These are phyloP conservation scores for Mastigias papua DNA, from an alignment of 30 jellyfish, hydroid and myxozoan species.

Conservation along the genomic window DNA sequence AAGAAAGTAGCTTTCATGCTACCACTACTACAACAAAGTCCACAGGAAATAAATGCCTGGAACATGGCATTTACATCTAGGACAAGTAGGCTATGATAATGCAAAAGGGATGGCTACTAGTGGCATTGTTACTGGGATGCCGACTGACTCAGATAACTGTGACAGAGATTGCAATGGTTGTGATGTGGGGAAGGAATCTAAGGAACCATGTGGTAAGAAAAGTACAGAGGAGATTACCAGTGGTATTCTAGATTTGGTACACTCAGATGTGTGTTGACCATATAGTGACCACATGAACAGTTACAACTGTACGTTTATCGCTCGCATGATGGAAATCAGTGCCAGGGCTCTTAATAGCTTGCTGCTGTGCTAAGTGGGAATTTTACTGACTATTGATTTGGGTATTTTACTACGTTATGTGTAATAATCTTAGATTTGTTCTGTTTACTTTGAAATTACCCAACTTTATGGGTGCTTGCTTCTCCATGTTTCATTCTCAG, in stretches of 20 bases:
- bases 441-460: too few species aligned
- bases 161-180: conserved; percentile 32
- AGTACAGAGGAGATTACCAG: conserved; percentile 39
- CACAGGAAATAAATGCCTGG: conserved; percentile 34
- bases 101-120: conserved; percentile 31
- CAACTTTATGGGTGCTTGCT: too few species aligned
- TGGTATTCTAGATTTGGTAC: conserved; percentile 48
- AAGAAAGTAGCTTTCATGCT: conserved; percentile 16
- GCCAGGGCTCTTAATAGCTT: too few species aligned
- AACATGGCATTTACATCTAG: conserved; percentile 40
- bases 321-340: conserved; percentile 17
- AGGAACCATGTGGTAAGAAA: conserved; percentile 12
- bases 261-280: conserved; percentile 32
- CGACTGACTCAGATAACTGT: conserved; percentile 26
- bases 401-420: too few species aligned
- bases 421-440: too few species aligned
- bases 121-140: conserved; percentile 40
- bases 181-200: neutral
- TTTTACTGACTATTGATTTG: too few species aligned
- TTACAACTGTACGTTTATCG: too few species aligned
- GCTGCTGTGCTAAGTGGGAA: too few species aligned
- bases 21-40: conserved; percentile 21
- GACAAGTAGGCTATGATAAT: conserved; percentile 38
- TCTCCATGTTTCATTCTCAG: too few species aligned
- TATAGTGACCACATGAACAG: too few species aligned